Evolutionary conservation across 2,113 vertebrate species (phyloP).

Genomic region (Rhynchopsitta pachyrhyncha): DNA sequence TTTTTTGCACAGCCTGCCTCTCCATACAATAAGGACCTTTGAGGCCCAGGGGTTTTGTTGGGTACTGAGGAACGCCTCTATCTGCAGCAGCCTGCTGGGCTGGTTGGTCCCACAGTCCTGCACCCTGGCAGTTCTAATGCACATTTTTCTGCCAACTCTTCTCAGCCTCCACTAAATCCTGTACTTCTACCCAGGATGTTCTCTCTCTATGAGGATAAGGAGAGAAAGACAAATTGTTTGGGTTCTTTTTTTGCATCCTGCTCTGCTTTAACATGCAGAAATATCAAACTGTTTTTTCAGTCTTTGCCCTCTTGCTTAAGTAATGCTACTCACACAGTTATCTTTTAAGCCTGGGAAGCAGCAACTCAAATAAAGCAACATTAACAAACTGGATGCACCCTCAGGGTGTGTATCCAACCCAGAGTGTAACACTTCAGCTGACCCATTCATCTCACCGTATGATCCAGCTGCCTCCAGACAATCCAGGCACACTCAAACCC

Average conservation of each 20-base stretch:
- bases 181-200: not conserved
- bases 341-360: not conserved
- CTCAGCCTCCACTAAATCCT: not conserved
- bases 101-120: not conserved
- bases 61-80: not conserved
- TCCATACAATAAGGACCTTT: not conserved
- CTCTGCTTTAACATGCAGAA: not conserved
- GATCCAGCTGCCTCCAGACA: not conserved
- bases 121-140: not conserved
- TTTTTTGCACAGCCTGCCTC: not conserved
- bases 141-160: not conserved
- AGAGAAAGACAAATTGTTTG: not conserved
- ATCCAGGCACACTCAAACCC: not conserved
- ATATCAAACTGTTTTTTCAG: not conserved
- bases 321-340: not conserved
- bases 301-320: not conserved
- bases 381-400: not conserved
- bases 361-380: not conserved
- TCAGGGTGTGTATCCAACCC: not conserved
- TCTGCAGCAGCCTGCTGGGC: not conserved
- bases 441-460: not conserved
- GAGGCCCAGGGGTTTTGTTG: not conserved
- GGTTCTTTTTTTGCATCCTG: not conserved
- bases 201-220: not conserved
- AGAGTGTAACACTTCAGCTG: not conserved